Base-by-base conservation (phyloP, 2,797 vertebrate species). In the Kryptopterus vitreolus region DNA sequence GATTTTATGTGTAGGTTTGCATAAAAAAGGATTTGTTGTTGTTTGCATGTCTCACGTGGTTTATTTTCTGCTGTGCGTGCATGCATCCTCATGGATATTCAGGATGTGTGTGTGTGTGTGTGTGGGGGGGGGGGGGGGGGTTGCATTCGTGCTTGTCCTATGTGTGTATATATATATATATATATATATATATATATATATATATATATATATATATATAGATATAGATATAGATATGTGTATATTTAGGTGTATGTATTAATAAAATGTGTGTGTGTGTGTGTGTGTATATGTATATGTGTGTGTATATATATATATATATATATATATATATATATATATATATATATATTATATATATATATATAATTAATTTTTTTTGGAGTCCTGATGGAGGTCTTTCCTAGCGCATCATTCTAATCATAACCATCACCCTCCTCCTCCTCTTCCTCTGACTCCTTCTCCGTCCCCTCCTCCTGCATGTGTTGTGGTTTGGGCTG, bases 401-500 rank as follows among this genome's bases (percentile, higher is more conserved):
- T 1, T 73, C 71, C 50, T n/a, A 31, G 7, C 50, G 2, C n/a
- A 16, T 26, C n/a, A 12, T 43, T 13, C 22, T 68, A 16, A 16
- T 59, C 58, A 3, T 65, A n/a, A 4, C 16, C 38, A n/a, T 48
- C 43, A 15, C 26, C n/a, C 15, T 18, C 43, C 9, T 16, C 29
- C 9, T 52, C 48, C 31, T 46, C 50, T 52, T n/a, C 16, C 18
- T 46, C 58, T 33, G 9, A 15, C 9, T 48, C 73, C 83, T 86
- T 84, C 87, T 90, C 76, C 77, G 81, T 53, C 80, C 77, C 69
- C 83, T 74, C 82, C 79, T 72, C 82, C 73, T 57, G 22, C 29
- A 81, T 89, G 87, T 94, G 93, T 94, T 95, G 92, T 95, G 93
- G 90, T 94, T 88, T 90, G 89, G 71, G 84, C 82, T 86, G 81